These are phyloP conservation scores for Monarcha castaneiventris DNA, from an alignment of 2,113 vertebrate genomes.

Conservation along the genomic window DNA sequence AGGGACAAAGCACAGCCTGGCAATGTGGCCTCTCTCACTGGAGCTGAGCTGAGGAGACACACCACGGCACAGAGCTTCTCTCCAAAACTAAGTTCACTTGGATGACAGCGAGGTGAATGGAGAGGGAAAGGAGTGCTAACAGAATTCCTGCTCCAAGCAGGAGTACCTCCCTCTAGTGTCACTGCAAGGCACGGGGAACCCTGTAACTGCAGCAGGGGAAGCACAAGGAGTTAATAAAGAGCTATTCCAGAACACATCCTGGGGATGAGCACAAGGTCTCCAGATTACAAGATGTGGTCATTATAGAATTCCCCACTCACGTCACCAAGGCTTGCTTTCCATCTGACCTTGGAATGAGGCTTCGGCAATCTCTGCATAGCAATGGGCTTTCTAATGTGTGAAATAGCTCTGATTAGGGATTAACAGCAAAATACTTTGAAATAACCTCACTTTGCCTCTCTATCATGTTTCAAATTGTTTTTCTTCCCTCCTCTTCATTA, in stretches of 20 bases:
- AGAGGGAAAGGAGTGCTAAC: background rate
- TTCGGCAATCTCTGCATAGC: slow-evolving; percentile 30
- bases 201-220: background rate
- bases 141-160: background rate
- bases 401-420: slow-evolving; percentile 17
- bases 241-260: background rate
- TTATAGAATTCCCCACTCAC: slow-evolving; percentile 21
- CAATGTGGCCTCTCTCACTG: background rate
- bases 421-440: background rate
- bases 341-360: slow-evolving; percentile 48
- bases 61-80: background rate
- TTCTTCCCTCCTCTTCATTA: slow-evolving; percentile 23
- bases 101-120: background rate
- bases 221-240: slow-evolving; percentile 18
- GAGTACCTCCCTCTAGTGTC: background rate
- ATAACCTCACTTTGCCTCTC: background rate
- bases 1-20: slow-evolving; percentile 2
- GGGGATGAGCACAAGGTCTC: slow-evolving; percentile 42
- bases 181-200: background rate
- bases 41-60: background rate
- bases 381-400: slow-evolving; percentile 36
- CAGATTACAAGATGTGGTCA: slow-evolving; percentile 57
- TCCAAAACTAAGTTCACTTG: background rate
- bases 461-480: background rate
- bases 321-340: slow-evolving; percentile 23